These are phyloP conservation scores for Sclerodermus sp. DNA, from an alignment of 2,888 invertebrate genomes.

Conservation along the genomic window DNA sequence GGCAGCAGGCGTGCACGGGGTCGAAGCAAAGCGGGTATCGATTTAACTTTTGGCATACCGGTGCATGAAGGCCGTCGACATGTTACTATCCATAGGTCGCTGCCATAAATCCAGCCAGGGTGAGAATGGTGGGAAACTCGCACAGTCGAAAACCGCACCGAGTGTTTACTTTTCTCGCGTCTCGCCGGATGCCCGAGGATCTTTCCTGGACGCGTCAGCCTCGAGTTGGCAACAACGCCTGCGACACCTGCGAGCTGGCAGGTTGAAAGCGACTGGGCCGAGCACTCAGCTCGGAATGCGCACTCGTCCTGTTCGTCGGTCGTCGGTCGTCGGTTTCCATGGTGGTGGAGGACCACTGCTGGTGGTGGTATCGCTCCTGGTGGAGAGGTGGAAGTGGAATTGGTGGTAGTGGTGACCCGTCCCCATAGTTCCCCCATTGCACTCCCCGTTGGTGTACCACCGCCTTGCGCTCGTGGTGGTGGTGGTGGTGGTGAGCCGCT, in stretches of 20 bases:
- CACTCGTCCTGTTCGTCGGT: conserved; percentile 25
- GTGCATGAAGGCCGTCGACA: conserved; percentile 55
- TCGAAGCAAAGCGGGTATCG: conserved; percentile 20
- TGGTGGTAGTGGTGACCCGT: too few relatives aligned
- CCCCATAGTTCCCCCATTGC: too few relatives aligned
- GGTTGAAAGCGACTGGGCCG: conserved; percentile 36
- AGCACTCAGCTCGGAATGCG: conserved; percentile 44
- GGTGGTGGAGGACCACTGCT: conserved; percentile 27
- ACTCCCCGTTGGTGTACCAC: too few relatives aligned
- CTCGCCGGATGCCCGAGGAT: too few relatives aligned
- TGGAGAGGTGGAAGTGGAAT: conserved; percentile 4
- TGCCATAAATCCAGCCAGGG: conserved; percentile 44
- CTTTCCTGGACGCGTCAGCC: conserved; percentile 2
- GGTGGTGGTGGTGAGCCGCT: conserved; percentile 22
- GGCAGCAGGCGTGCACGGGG: not conserved
- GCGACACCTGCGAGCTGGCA: conserved; percentile 30
- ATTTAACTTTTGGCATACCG: conserved; percentile 40
- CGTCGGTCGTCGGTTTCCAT: conserved; percentile 24
- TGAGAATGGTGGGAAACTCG: too few relatives aligned
- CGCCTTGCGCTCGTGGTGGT: conserved; percentile 15
- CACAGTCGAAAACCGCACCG: too few relatives aligned
- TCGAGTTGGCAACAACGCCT: too few relatives aligned
- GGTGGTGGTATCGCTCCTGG: conserved; percentile 13
- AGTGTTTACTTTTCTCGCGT: too few relatives aligned
- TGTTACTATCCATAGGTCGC: conserved; percentile 56